Percentiles rank a stretch among this genome's conserved stretches.
These are phyloP conservation scores for Pemphigus obesinymphae DNA, from an alignment of 1,140 invertebrate species.

Conservation along the genomic window DNA sequence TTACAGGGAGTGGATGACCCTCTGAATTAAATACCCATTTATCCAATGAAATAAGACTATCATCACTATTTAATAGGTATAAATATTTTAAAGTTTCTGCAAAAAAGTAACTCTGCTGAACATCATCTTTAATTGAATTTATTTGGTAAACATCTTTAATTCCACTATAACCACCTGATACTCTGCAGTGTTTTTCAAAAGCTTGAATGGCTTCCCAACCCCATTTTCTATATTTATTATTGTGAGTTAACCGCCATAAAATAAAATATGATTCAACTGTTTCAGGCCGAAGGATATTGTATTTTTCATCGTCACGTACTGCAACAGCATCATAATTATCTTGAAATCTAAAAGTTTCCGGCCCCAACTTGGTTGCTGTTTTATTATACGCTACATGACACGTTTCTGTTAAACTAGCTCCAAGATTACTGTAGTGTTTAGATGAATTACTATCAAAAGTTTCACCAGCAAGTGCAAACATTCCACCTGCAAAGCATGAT, in stretches of 20 bases:
- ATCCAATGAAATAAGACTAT: constrained; percentile 83
- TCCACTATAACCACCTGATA: constrained; percentile 87
- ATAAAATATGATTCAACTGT: constrained; percentile 96
- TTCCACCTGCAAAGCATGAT: constrained; percentile 92
- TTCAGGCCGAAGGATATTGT: constrained; percentile 95
- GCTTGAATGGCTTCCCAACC: constrained; percentile 95
- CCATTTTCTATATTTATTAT: constrained; percentile 95
- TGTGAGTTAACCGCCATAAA: constrained; percentile 92
- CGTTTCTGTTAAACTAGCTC: constrained; percentile 87
- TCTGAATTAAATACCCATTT: constrained; percentile 99
- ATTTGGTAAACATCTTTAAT: constrained; percentile 88
- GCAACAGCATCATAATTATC: constrained; percentile 84
- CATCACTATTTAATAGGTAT: constrained; percentile 94
- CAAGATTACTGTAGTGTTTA: constrained; percentile 83
- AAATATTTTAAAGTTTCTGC: constrained; percentile 99
- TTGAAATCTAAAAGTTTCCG: constrained; percentile 62
- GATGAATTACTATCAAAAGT: constrained; percentile 63
- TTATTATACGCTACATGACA: constrained; percentile 96
- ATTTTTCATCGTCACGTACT: constrained; percentile 85
- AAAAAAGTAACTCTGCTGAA: constrained; percentile 97
- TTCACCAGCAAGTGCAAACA: constrained; percentile 85
- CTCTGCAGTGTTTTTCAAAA: constrained; percentile 88
- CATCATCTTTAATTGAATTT: constrained; percentile 86
- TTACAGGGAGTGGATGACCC: constrained; percentile 94
- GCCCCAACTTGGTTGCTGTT: constrained; percentile 74